These are phyloP conservation scores for Pseudomugil tenellus DNA, from an alignment of 2,797 vertebrate genomes.

Conservation along the genomic window DNA sequence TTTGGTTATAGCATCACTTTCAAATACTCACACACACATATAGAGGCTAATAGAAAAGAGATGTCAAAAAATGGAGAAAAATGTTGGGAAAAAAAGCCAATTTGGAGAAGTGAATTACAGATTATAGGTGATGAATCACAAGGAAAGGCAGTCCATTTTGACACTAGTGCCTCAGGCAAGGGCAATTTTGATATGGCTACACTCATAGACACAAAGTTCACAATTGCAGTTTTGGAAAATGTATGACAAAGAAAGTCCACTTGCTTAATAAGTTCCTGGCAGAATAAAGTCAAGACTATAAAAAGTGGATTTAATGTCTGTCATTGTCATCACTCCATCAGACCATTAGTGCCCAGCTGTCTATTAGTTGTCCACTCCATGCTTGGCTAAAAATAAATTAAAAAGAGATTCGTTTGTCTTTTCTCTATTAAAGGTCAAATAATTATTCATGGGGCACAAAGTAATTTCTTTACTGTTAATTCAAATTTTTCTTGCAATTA, in stretches of 20 bases:
- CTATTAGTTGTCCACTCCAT: constrained; percentile 1
- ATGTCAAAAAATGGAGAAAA: constrained; percentile 34
- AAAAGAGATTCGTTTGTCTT: constrained; percentile 12
- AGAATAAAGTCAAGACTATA: constrained; percentile 24
- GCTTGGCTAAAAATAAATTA: constrained; percentile 12
- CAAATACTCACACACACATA: constrained; percentile 12
- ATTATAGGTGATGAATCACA: constrained; percentile 44
- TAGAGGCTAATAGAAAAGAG: constrained; percentile 7
- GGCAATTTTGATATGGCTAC: constrained; percentile 17
- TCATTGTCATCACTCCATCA: constrained; percentile 26
- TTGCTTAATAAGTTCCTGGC: constrained; percentile 39
- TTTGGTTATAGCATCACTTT: constrained; percentile 33
- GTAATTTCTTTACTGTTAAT: constrained; percentile 1
- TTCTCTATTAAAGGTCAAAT: constrained; percentile 33
- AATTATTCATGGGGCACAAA: constrained; percentile 17
- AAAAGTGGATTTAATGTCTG: constrained; percentile 29
- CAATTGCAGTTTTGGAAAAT: constrained; percentile 14
- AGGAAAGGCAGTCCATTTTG: constrained; percentile 21
- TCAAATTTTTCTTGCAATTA: constrained; percentile 9
- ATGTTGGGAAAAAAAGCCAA: constrained; percentile 32
- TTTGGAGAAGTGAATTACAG: constrained; percentile 31
- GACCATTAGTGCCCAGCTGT: constrained; percentile 3
- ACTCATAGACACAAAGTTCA: background rate
- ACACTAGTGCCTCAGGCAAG: constrained; percentile 20
- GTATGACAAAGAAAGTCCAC: constrained; percentile 13